Base-by-base conservation (phyloP, 2,113 vertebrate genomes). In the Serilophus lunatus region DNA sequence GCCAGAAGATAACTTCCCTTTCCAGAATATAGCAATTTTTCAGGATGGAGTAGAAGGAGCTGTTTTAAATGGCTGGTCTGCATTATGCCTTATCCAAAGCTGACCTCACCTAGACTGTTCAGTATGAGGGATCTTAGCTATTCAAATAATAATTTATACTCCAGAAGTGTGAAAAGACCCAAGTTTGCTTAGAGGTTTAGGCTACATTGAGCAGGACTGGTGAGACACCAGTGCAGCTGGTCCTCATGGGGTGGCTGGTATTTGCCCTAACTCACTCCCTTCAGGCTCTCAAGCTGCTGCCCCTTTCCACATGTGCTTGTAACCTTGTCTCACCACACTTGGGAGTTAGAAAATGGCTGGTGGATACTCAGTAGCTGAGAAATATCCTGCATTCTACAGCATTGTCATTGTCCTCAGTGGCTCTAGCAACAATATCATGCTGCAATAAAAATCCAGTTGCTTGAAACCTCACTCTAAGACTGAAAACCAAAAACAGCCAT, bases 241-340 rank as follows among this genome's bases (percentile, higher is more conserved):
- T 8, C 18, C 36, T 11, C 24, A 3, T 18, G 36, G 65, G 31
- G 29, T 8, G 5, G 17, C 18, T 54, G 51, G 3, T 38, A 29
- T 1, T 0, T 24, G 36, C 12, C 24, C n/a, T 26, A 16, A 40
- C 1, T 44, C 6, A 0, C 6, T 77, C 18, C 14, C 17, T 44
- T 51, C 18, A 22, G 50, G 31, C 6, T 65, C 31, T 79, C 9
- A 0, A 66, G 23, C 18, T 2, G 6, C 24, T 54, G 9, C 59
- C 23, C 57, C 15, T 7, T 33, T 57, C 40, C 18, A 5, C 3
- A 9, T 35, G 57, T 18, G 19, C 40, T 42, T 45, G 44, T 35
- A 69, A 20, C 16, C 10, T 54, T 33, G 35, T 68, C 19, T 33
- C 18, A 47, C 10, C 4, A 3, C 0, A 1, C 2, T 2, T 1